A percentile compares a stretch with the other conserved stretches of the same genome.
Conservation (phyloP, 2,113 vertebrate species). For the Myiagra hebetior region DNA sequence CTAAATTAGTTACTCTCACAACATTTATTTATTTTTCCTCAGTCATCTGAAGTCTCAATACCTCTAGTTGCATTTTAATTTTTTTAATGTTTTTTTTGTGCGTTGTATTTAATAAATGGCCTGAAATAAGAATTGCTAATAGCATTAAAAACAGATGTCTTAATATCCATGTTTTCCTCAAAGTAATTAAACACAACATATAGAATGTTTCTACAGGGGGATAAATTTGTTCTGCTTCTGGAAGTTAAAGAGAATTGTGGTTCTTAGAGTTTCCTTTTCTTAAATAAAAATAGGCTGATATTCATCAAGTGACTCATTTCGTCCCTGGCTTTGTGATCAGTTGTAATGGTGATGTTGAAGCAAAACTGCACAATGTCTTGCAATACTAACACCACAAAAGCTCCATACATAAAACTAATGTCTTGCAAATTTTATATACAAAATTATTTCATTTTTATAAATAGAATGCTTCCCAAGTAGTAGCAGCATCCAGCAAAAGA, state of each 20-base stretch:
- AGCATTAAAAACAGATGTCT: not conserved
- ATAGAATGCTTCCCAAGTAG: not conserved
- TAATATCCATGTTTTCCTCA: not conserved
- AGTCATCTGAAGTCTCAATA: not conserved
- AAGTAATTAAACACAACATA: constrained; percentile 20
- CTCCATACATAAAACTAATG: not conserved
- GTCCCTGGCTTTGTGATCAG: not conserved
- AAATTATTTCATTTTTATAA: not conserved
- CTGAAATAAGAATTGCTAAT: not conserved
- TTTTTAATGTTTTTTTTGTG: constrained; percentile 21
- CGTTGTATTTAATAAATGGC: not conserved
- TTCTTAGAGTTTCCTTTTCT: not conserved
- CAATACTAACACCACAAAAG: not conserved
- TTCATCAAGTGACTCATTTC: constrained; percentile 8
- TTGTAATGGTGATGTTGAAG: not conserved
- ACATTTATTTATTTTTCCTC: not conserved
- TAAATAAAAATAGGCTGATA: not conserved
- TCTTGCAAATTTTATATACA: not conserved
- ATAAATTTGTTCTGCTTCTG: constrained; percentile 22
- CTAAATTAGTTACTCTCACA: not conserved
- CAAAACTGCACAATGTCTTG: not conserved
- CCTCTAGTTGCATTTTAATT: constrained; percentile 31
- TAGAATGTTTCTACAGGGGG: not conserved
- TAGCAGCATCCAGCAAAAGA: not conserved
- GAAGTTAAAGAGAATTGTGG: not conserved